phyloP scores from a whole-genome alignment of 2,113 vertebrate species.

The Columbina picui region DNA sequence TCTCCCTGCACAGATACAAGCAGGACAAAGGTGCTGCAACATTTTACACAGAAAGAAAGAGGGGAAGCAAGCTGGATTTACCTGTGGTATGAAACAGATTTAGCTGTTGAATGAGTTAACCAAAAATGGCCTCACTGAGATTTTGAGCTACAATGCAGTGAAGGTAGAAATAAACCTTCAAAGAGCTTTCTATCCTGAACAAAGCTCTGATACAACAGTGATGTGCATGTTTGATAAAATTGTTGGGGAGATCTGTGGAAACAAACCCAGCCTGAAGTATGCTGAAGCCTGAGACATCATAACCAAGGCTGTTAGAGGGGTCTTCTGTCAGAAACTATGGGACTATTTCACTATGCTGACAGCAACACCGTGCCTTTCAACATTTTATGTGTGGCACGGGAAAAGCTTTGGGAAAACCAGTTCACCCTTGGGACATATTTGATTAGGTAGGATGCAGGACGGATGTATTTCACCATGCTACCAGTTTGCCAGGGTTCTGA shows the following conservation, averaged over 20 bases:
- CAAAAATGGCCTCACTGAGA: neutral
- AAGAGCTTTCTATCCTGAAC: neutral
- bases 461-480: neutral
- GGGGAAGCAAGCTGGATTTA: neutral
- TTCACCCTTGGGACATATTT: neutral
- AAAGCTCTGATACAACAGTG: neutral
- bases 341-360: neutral
- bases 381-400: neutral
- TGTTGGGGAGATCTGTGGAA: neutral
- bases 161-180: neutral
- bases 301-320: neutral
- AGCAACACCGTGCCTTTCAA: neutral
- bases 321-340: neutral
- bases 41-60: neutral
- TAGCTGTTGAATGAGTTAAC: neutral
- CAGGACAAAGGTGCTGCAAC: neutral
- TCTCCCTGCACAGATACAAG: neutral
- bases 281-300: neutral
- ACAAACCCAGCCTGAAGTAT: neutral
- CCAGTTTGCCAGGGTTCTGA: neutral
- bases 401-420: neutral
- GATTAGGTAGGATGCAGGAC: neutral
- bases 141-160: neutral
- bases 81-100: neutral
- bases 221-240: neutral